A percentile compares a stretch with the other conserved stretches of the same genome.
Conservation (phyloP, 2,113 vertebrate genomes). For the Gallinago paraguaiae region DNA sequence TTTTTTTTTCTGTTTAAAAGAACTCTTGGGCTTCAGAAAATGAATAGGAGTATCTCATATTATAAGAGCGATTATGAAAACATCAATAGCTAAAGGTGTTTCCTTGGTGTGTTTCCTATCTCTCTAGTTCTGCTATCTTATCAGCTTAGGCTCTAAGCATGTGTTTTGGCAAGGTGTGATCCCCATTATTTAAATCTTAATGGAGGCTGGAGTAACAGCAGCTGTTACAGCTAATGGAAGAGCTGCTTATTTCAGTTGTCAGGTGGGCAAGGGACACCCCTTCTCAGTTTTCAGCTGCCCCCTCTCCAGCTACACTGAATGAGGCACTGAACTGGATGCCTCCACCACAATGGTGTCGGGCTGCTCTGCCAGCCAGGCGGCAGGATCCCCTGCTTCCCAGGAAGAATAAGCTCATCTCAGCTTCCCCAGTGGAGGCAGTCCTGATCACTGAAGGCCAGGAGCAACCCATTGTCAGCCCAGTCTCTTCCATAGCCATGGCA, state of each 20-base stretch:
- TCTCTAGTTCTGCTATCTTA: background rate
- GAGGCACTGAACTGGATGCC: background rate
- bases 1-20: background rate
- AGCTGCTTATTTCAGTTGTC: background rate
- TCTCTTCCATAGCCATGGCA: background rate
- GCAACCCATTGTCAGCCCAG: background rate
- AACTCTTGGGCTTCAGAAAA: background rate
- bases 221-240: background rate
- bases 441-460: background rate
- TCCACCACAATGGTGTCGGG: accelerated
- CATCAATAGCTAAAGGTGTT: background rate
- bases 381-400: background rate
- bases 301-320: background rate
- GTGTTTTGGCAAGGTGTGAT: background rate
- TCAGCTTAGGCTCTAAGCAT: background rate
- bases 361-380: background rate
- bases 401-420: background rate
- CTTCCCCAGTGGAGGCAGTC: accelerated
- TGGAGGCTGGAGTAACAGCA: background rate
- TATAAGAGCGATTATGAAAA: background rate
- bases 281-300: accelerated
- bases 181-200: background rate
- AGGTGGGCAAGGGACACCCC: background rate
- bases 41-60: background rate
- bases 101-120: background rate